A percentile compares a stretch with the other conserved stretches of the same genome.
Evolutionary conservation across 2,113 vertebrate species (phyloP).

Genomic region (Pelodiscus sinensis): DNA sequence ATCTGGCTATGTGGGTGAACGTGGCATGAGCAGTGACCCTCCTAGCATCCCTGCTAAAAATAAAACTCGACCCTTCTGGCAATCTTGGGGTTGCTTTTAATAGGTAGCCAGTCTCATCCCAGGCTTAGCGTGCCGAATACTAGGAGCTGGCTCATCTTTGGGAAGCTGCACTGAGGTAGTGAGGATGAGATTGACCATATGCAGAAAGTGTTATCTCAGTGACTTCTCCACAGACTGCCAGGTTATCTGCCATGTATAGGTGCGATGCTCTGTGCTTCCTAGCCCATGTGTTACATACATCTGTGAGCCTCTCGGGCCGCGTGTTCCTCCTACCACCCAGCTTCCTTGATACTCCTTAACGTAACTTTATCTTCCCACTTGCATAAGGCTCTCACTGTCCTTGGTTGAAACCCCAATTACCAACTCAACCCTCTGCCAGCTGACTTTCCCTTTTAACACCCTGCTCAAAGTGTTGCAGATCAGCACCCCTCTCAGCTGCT

Average conservation of each 20-base stretch:
- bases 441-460: neutral
- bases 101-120: slow-evolving; percentile 66
- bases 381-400: neutral
- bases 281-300: neutral
- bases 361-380: neutral
- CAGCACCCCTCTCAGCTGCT: rapidly evolving
- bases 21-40: slow-evolving; percentile 69
- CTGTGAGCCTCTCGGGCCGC: neutral
- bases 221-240: neutral
- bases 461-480: neutral
- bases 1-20: slow-evolving; percentile 60
- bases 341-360: neutral
- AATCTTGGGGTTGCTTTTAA: slow-evolving; percentile 62
- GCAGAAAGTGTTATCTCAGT: neutral
- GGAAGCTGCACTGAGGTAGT: neutral
- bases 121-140: slow-evolving; percentile 60
- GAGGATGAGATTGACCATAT: slow-evolving; percentile 37
- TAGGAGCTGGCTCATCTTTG: slow-evolving; percentile 13
- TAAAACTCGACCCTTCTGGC: slow-evolving; percentile 68
- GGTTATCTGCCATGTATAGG: neutral
- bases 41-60: slow-evolving; percentile 70
- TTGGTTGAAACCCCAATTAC: neutral
- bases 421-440: neutral
- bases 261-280: neutral
- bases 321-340: slow-evolving; percentile 1